Percentiles rank a stretch among this genome's conserved stretches.
These are phyloP conservation scores for Eulemur rufifrons DNA, from an alignment of 2,113 vertebrate species.

Conservation along the genomic window DNA sequence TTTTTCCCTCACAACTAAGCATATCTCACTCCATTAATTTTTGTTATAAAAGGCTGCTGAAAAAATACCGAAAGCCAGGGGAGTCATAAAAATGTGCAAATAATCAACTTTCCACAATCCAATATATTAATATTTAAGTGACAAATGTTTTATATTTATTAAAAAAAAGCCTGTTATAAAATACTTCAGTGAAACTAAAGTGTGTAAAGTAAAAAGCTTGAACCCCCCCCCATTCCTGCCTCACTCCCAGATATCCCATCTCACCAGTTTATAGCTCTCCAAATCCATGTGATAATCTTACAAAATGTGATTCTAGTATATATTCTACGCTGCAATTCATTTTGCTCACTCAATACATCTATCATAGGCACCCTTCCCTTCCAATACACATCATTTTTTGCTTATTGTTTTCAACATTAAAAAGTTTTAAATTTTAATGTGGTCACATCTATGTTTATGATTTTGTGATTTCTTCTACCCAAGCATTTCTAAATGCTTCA, in stretches of 20 bases:
- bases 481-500: slow-evolving; percentile 8
- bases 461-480: not conserved
- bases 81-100: not conserved
- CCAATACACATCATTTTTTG: not conserved
- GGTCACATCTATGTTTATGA: not conserved
- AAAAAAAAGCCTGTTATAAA: not conserved
- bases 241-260: not conserved
- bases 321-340: not conserved
- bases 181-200: not conserved
- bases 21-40: not conserved
- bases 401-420: not conserved
- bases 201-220: not conserved
- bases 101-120: not conserved
- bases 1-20: not conserved
- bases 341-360: not conserved
- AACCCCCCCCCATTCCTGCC: not conserved
- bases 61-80: not conserved
- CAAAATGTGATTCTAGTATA: not conserved
- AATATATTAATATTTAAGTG: not conserved
- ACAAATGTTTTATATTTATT: not conserved
- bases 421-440: not conserved
- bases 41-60: not conserved
- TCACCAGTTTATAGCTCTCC: not conserved
- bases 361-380: not conserved
- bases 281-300: not conserved